phyloP scores from a whole-genome alignment of 2,113 vertebrate species.

The Serranochromis macrocephalus region DNA sequence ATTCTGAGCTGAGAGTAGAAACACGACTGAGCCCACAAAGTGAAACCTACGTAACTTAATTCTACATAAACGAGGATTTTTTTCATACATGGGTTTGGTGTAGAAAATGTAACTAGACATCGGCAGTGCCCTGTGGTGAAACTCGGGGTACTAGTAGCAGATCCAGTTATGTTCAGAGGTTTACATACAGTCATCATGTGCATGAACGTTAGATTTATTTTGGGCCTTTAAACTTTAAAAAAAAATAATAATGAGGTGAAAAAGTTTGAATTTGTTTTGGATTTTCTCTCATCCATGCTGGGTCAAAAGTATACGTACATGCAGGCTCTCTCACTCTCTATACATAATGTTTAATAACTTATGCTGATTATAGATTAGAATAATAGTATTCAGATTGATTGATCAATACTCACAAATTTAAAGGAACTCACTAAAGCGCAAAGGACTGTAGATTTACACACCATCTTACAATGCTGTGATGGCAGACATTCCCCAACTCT shows the following conservation, averaged over 20 bases:
- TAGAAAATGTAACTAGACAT: not conserved
- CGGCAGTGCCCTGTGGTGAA: not conserved
- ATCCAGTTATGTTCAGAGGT: not conserved
- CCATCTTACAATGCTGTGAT: rapidly evolving
- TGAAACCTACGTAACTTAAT: not conserved
- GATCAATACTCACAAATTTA: not conserved
- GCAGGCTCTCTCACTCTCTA: not conserved
- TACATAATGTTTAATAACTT: not conserved
- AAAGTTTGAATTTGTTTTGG: not conserved
- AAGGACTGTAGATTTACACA: not conserved
- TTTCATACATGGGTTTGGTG: not conserved
- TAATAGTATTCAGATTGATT: not conserved
- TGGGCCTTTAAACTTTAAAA: not conserved
- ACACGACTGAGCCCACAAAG: not conserved
- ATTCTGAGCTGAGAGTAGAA: not conserved
- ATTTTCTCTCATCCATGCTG: not conserved
- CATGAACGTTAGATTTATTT: not conserved
- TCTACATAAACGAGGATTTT: not conserved
- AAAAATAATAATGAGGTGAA: not conserved
- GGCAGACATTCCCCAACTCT: not conserved
- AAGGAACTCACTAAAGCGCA: not conserved
- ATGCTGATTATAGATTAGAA: not conserved
- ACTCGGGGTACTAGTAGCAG: not conserved
- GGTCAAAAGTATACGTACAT: not conserved
- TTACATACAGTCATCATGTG: not conserved